Conservation (phyloP, 1,140 invertebrate species). For the Drosophila elegans region DNA sequence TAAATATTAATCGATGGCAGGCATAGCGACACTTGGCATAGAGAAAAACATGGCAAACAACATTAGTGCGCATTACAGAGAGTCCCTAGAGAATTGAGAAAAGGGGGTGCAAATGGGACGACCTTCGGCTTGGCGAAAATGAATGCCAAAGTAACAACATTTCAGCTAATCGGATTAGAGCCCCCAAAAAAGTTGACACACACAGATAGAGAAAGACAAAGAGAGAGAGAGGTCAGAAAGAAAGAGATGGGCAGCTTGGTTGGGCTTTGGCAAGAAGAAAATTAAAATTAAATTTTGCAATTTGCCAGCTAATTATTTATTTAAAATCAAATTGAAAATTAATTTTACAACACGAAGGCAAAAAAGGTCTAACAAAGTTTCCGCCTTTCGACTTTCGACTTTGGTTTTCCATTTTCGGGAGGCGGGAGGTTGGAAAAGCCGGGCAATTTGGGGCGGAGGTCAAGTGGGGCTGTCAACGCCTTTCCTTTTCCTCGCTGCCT, state of each 20-base stretch:
- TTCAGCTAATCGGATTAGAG: conserved; percentile 76
- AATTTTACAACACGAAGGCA: conserved; percentile 80
- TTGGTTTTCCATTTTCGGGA: conserved; percentile 43
- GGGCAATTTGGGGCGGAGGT: conserved; percentile 41
- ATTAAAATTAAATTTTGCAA: conserved; percentile 84
- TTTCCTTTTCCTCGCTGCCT: conserved; percentile 23
- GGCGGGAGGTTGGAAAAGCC: conserved; percentile 4
- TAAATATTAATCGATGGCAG: conserved; percentile 69
- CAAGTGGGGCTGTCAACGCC: conserved; percentile 77
- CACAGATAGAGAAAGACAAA: neutral
- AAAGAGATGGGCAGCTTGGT: conserved; percentile 2
- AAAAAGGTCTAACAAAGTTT: conserved; percentile 52
- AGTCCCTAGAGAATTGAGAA: conserved; percentile 44
- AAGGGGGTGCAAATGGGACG: conserved; percentile 12
- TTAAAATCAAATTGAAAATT: conserved; percentile 85
- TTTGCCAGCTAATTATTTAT: conserved; percentile 84
- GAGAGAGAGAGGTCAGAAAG: neutral
- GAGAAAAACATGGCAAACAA: conserved; percentile 62
- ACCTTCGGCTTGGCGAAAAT: conserved; percentile 63
- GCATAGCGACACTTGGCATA: conserved; percentile 37
- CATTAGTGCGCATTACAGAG: conserved; percentile 81
- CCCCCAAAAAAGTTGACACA: conserved; percentile 63
- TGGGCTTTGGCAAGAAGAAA: conserved; percentile 58
- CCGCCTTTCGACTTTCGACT: conserved; percentile 53
- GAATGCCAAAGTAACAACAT: conserved; percentile 70